A percentile compares a stretch with the other conserved stretches of the same genome.
Evolutionary conservation across 2,797 vertebrate genomes (phyloP).

Genomic region (Pangasius mekongensis): DNA sequence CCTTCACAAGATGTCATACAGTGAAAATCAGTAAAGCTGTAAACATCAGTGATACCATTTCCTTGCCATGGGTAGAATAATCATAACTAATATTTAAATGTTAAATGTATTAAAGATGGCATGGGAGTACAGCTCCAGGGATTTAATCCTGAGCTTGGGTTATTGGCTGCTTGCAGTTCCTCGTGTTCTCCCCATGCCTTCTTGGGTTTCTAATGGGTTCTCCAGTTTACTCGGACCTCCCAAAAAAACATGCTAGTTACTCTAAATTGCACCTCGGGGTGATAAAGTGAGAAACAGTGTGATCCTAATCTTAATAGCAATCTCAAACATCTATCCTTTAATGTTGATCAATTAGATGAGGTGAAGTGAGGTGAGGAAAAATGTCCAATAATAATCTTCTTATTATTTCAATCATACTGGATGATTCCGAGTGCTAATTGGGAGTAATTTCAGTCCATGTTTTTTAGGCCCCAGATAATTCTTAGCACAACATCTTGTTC

Average conservation of each 20-base stretch:
- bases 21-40: not conserved
- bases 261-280: no score
- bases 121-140: not conserved
- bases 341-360: not conserved
- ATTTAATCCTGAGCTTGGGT: not conserved
- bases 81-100: not conserved
- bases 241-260: not conserved
- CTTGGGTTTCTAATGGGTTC: not conserved
- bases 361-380: not conserved
- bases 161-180: not conserved
- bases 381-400: not conserved
- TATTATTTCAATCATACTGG: not conserved
- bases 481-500: conserved; percentile 49
- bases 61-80: not conserved
- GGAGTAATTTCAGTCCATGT: not conserved
- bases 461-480: conserved; percentile 19
- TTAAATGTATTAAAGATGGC: not conserved
- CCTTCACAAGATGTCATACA: not conserved
- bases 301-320: not conserved
- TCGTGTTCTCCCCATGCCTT: not conserved
- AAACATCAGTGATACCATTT: not conserved
- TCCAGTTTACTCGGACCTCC: not conserved
- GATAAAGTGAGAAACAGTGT: no score
- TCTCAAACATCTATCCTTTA: not conserved
- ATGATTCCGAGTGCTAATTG: not conserved